Conservation (phyloP, 2,797 vertebrate genomes). For the Hippopotamyrus pictus region DNA sequence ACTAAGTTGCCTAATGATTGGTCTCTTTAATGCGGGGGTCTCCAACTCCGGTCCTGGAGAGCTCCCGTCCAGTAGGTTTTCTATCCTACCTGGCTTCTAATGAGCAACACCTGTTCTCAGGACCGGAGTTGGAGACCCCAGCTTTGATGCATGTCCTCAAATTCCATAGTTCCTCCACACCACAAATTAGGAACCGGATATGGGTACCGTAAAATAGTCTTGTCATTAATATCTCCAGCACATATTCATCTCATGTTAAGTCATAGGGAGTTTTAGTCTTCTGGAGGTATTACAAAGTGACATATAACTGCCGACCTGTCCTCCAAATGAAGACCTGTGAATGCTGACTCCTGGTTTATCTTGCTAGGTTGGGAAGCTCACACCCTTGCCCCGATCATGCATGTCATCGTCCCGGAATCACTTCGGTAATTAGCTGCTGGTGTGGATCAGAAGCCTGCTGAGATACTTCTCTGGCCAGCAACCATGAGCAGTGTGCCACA, state of each 20-base stretch:
- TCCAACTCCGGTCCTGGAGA: too few species aligned
- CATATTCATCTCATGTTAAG: not conserved
- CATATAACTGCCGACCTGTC: not conserved
- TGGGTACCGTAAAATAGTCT: not conserved
- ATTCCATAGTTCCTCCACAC: not conserved
- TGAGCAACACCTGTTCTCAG: too few species aligned
- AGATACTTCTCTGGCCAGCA: conserved; percentile 27
- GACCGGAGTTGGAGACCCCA: too few species aligned
- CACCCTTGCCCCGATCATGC: not conserved
- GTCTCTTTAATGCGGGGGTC: not conserved
- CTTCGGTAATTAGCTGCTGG: conserved; percentile 11
- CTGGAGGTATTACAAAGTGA: not conserved
- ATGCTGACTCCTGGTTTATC: not conserved
- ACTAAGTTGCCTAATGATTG: not conserved
- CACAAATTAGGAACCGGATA: not conserved
- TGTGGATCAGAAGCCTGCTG: conserved; percentile 25
- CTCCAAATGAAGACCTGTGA: not conserved
- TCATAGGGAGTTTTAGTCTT: not conserved
- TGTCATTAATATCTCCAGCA: not conserved
- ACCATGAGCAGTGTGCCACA: not conserved
- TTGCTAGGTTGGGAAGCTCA: not conserved
- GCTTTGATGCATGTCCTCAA: not conserved
- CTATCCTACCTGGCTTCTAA: too few species aligned
- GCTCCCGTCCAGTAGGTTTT: too few species aligned
- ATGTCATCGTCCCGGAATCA: not conserved